A percentile compares a stretch with the other conserved stretches of the same genome.
Conservation (phyloP, 2,797 vertebrate genomes). For the Nannoperca obscura region DNA sequence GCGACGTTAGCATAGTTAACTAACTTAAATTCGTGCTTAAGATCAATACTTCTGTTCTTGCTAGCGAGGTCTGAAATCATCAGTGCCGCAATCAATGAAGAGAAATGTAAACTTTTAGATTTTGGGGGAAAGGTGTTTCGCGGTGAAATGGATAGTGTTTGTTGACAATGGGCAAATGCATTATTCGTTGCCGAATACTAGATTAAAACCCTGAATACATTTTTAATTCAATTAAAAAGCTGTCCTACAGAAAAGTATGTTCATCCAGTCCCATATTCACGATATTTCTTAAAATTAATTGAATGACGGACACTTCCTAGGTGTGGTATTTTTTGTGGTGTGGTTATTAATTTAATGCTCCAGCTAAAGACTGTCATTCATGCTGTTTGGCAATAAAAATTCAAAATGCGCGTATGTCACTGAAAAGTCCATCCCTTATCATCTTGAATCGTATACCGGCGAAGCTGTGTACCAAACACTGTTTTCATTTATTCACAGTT, state of each 20-base stretch:
- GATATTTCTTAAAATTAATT: neutral
- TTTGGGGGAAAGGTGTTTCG: neutral
- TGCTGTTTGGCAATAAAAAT: neutral
- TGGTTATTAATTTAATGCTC: neutral
- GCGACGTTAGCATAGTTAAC: neutral
- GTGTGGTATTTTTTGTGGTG: neutral
- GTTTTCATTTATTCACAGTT: constrained; percentile 32
- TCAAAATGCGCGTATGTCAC: neutral
- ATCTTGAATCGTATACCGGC: neutral
- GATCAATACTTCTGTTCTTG: fast-evolving
- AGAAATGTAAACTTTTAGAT: neutral
- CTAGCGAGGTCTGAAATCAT: neutral
- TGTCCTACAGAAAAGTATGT: neutral
- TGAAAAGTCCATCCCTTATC: neutral
- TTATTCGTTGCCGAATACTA: neutral
- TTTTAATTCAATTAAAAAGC: neutral
- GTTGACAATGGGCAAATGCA: neutral
- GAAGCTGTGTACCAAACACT: neutral
- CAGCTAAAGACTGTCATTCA: neutral
- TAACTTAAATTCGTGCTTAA: too few relatives aligned
- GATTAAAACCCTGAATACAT: neutral
- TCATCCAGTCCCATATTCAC: neutral
- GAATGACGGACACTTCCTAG: neutral
- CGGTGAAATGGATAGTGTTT: neutral
- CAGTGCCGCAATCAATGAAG: neutral